These are phyloP conservation scores for Athalia circularis DNA, from an alignment of 2,888 invertebrate genomes.

Conservation along the genomic window DNA sequence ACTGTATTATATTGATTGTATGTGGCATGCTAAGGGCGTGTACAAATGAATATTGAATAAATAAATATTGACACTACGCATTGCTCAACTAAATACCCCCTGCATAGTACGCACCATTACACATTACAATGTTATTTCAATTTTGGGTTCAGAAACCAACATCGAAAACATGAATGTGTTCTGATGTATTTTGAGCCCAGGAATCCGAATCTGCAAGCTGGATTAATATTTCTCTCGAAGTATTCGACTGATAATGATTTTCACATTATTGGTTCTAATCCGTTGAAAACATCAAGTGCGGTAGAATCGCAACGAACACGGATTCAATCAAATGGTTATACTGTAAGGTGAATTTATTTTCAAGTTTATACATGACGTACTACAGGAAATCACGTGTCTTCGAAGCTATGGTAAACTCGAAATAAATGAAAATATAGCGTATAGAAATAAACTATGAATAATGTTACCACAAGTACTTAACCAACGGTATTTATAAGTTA, in stretches of 20 bases:
- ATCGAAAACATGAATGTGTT: too few relatives aligned
- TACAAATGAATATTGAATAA: conserved; percentile 68
- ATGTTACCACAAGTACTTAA: conserved; percentile 64
- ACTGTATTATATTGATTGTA: conserved; percentile 69
- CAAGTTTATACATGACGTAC: conserved; percentile 67
- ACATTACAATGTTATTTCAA: too few relatives aligned
- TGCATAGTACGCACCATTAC: too few relatives aligned
- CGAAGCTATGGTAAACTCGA: conserved; percentile 63
- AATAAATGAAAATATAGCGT: conserved; percentile 71
- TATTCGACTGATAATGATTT: too few relatives aligned
- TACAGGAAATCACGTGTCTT: conserved; percentile 68
- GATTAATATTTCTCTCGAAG: too few relatives aligned
- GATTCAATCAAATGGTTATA: conserved; percentile 49
- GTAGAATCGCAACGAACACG: not conserved
- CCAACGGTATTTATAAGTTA: conserved; percentile 65
- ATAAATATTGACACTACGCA: conserved; percentile 50
- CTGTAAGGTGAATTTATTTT: conserved; percentile 66
- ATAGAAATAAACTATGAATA: conserved; percentile 72
- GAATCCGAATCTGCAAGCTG: too few relatives aligned
- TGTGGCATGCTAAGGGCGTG: conserved; percentile 70
- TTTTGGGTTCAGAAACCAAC: too few relatives aligned
- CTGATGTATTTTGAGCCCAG: too few relatives aligned
- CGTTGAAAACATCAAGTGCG: too few relatives aligned
- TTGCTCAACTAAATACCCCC: too few relatives aligned
- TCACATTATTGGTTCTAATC: too few relatives aligned